Evolutionary conservation across 2,797 vertebrate genomes (phyloP).

Genomic region (Orestias chungarensis): DNA sequence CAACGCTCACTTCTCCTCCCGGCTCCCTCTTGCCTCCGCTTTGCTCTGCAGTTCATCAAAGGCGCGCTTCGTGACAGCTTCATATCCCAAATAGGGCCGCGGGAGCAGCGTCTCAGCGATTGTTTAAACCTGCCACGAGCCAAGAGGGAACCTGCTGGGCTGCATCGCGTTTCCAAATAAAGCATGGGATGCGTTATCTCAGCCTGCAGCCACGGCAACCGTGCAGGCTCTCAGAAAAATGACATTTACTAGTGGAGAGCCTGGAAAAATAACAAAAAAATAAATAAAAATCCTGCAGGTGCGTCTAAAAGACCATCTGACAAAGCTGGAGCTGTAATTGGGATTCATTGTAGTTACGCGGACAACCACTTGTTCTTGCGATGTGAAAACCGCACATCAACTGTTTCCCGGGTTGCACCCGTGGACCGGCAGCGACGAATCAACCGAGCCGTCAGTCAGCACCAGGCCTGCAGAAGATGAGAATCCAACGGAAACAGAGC

Average conservation of each 20-base stretch:
- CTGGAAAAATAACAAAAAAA: too few species aligned
- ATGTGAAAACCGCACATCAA: constrained; percentile 16
- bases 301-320: constrained; percentile 31
- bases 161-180: constrained; percentile 51
- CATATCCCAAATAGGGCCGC: constrained; percentile 48
- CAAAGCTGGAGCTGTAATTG: constrained; percentile 6
- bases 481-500: constrained; percentile 33
- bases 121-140: constrained; percentile 46
- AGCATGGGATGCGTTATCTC: constrained; percentile 30
- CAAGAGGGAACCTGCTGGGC: constrained; percentile 43
- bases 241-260: constrained; percentile 36
- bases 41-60: constrained; percentile 46
- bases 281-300: constrained; percentile 22
- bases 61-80: constrained; percentile 49
- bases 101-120: constrained; percentile 30
- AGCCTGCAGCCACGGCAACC: constrained; percentile 28
- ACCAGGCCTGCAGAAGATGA: constrained; percentile 23
- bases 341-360: background rate
- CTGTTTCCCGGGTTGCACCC: constrained; percentile 27
- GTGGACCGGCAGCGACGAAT: constrained; percentile 38
- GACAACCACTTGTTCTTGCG: background rate
- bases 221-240: constrained; percentile 28
- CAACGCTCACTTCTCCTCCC: background rate
- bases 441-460: constrained; percentile 44
- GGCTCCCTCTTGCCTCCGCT: constrained; percentile 10